A percentile compares a stretch with the other conserved stretches of the same genome.
These are phyloP conservation scores for Ericerus pela DNA, from an alignment of 1,140 invertebrate genomes.

Conservation along the genomic window DNA sequence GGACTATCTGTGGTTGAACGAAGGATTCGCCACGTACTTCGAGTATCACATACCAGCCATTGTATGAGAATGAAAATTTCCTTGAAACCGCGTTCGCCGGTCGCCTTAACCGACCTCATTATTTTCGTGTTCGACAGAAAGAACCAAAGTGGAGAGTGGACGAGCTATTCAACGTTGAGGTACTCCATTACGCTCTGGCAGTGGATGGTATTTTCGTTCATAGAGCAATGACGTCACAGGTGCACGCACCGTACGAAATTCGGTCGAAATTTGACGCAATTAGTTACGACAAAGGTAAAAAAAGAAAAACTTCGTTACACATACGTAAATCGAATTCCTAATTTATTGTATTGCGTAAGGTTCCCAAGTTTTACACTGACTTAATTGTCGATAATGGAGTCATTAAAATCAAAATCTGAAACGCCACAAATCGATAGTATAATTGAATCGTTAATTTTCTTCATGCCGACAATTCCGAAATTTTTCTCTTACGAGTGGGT, in stretches of 20 bases:
- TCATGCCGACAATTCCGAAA: too few species aligned
- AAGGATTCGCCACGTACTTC: slow-evolving; percentile 38
- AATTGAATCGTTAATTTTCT: too few species aligned
- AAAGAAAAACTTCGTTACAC: too few species aligned
- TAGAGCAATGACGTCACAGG: slow-evolving; percentile 67
- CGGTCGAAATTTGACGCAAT: slow-evolving; percentile 86
- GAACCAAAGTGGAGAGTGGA: slow-evolving; percentile 26
- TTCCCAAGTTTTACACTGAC: too few species aligned
- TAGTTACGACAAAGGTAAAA: slow-evolving; percentile 79
- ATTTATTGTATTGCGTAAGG: too few species aligned
- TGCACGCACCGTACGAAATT: slow-evolving; percentile 77
- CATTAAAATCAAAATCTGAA: too few species aligned
- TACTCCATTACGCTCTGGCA: slow-evolving; percentile 34
- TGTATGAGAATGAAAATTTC: slow-evolving; percentile 11
- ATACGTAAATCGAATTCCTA: too few species aligned
- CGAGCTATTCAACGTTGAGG: slow-evolving; percentile 34
- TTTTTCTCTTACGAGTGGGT: too few species aligned
- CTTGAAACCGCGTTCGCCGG: background rate
- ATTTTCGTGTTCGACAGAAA: slow-evolving; percentile 18
- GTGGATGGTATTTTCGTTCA: slow-evolving; percentile 42
- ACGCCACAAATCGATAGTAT: too few species aligned
- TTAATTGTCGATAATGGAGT: too few species aligned
- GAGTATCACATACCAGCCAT: slow-evolving; percentile 20
- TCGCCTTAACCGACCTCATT: background rate
- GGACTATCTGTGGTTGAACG: slow-evolving; percentile 39